Evolutionary conservation across 2,113 vertebrate genomes (phyloP).

Genomic region (Hyla sarda): DNA sequence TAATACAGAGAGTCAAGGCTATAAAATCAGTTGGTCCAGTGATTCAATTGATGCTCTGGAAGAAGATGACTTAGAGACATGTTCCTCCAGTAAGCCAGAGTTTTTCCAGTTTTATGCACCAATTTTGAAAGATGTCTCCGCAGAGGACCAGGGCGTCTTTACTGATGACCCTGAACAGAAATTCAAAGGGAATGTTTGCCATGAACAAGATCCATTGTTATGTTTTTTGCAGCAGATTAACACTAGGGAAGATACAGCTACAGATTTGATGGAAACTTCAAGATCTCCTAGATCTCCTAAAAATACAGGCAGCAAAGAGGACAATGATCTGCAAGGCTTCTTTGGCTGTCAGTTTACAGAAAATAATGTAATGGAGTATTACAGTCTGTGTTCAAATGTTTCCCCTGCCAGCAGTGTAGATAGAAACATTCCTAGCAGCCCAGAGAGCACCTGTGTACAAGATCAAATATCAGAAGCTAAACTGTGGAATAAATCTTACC

Average conservation of each 20-base stretch:
- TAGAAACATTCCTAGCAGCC: conserved; percentile 63
- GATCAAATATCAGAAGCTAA: neutral
- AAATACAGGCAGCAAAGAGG: conserved; percentile 69
- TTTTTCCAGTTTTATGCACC: conserved; percentile 74
- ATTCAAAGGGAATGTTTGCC: conserved; percentile 65
- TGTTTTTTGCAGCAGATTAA: conserved; percentile 78
- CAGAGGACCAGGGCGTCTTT: conserved; percentile 28
- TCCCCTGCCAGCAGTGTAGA: conserved; percentile 77
- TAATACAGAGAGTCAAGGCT: conserved; percentile 75
- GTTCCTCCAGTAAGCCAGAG: conserved; percentile 73
- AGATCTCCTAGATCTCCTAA: conserved; percentile 65
- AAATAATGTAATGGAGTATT: conserved; percentile 75
- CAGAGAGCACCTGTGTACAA: conserved; percentile 56
- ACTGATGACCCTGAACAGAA: conserved; percentile 30
- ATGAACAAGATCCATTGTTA: conserved; percentile 69
- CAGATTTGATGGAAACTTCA: conserved; percentile 42
- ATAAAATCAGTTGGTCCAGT: conserved; percentile 89
- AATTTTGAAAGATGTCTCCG: conserved; percentile 67
- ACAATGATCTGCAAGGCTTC: conserved; percentile 60
- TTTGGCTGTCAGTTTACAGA: conserved; percentile 75
- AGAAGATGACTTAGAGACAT: conserved; percentile 81
- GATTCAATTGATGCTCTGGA: conserved; percentile 89
- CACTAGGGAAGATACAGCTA: conserved; percentile 64
- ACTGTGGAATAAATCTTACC: neutral
- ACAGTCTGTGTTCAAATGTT: conserved; percentile 80